Evolutionary conservation across 1,140 invertebrate species (phyloP).

Genomic region (Cyphomyrmex costatus): DNA sequence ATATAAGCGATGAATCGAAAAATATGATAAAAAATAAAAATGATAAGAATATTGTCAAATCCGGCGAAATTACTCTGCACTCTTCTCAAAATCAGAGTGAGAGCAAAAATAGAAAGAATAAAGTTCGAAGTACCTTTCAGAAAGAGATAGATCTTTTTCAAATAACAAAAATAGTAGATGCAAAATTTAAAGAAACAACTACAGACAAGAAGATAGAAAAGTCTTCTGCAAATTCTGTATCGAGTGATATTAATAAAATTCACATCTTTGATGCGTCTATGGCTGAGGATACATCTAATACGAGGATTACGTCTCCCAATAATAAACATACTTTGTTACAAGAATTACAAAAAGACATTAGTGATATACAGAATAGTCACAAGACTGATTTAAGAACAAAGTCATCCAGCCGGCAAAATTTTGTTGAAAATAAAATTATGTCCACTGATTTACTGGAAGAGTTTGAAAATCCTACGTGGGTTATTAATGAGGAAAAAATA

Average conservation of each 20-base stretch:
- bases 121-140: constrained; percentile 49
- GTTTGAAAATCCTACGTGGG: constrained; percentile 63
- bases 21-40: constrained; percentile 23
- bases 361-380: not conserved
- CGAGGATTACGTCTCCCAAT: not conserved
- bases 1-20: constrained; percentile 49
- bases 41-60: constrained; percentile 47
- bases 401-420: constrained; percentile 27
- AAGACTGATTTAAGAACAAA: constrained; percentile 46
- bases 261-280: not conserved
- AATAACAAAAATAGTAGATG: constrained; percentile 24
- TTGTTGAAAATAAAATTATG: constrained; percentile 44
- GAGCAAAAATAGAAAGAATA: constrained; percentile 44
- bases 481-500: constrained; percentile 38
- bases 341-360: constrained; percentile 13
- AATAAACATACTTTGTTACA: constrained; percentile 27
- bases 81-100: constrained; percentile 60
- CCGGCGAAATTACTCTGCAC: constrained; percentile 49
- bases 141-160: constrained; percentile 41
- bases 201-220: constrained; percentile 10
- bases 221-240: not conserved
- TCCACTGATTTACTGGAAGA: constrained; percentile 67
- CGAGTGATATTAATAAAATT: not conserved
- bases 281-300: not conserved
- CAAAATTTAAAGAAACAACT: constrained; percentile 48